These are phyloP conservation scores for Acanthaster planci DNA, from an alignment of 35 echinoderm and acorn worm genomes.

Conservation along the genomic window DNA sequence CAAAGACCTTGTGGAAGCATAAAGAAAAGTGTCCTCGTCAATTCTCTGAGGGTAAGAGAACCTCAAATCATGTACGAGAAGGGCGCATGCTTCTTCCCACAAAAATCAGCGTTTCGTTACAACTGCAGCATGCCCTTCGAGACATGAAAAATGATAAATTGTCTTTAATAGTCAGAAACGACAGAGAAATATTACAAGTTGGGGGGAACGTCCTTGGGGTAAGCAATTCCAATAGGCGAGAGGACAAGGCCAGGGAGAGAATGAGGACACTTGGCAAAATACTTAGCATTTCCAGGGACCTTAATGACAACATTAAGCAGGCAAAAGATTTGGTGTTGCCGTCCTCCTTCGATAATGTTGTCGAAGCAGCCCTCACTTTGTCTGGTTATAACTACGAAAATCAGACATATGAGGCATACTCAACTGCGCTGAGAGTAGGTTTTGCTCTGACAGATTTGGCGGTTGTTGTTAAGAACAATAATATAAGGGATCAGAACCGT, in stretches of 20 bases:
- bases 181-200: slow-evolving; percentile 38
- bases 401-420: slow-evolving; percentile 41
- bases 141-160: slow-evolving; percentile 37
- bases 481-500: slow-evolving; percentile 16
- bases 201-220: neutral
- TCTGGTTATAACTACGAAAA: slow-evolving; percentile 43
- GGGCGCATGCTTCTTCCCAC: slow-evolving; percentile 41
- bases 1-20: slow-evolving; percentile 38
- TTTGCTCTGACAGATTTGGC: slow-evolving; percentile 63
- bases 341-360: slow-evolving; percentile 34
- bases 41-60: neutral
- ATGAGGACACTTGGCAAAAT: slow-evolving; percentile 48
- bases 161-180: slow-evolving; percentile 50
- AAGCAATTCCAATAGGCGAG: slow-evolving; percentile 45
- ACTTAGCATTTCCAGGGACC: slow-evolving; percentile 3
- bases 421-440: slow-evolving; percentile 52
- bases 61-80: slow-evolving; percentile 48
- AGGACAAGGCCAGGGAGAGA: slow-evolving; percentile 41
- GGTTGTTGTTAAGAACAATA: slow-evolving; percentile 14
- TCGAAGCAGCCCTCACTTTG: slow-evolving; percentile 12
- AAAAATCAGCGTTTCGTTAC: slow-evolving; percentile 16
- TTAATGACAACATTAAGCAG: neutral
- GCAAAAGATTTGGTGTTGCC: slow-evolving; percentile 40
- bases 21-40: neutral
- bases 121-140: slow-evolving; percentile 13